Conservation (phyloP, 2,113 vertebrate species). For the Mungos mungo region DNA sequence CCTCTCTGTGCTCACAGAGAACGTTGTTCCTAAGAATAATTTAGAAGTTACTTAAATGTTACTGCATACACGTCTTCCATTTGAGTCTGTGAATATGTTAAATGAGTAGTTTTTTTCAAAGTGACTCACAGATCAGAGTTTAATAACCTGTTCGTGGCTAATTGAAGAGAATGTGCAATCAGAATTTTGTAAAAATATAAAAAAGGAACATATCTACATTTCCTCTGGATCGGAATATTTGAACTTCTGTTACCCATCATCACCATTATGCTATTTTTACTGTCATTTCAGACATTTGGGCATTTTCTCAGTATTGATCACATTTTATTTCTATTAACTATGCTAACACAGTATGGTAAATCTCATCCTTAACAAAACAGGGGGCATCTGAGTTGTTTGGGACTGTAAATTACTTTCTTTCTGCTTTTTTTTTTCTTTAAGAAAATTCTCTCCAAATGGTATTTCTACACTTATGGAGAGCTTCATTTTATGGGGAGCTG, state of each 20-base stretch:
- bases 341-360: background rate
- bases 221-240: background rate
- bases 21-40: background rate
- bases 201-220: background rate
- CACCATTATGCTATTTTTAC: background rate
- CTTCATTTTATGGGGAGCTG: background rate
- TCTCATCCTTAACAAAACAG: constrained; percentile 29
- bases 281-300: constrained; percentile 4
- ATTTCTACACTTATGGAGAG: background rate
- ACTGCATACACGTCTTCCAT: background rate
- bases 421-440: background rate
- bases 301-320: constrained; percentile 44
- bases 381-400: constrained; percentile 30
- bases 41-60: background rate
- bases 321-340: constrained; percentile 58
- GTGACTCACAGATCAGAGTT: background rate
- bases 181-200: background rate
- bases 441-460: constrained; percentile 52
- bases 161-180: background rate
- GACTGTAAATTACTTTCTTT: constrained; percentile 13
- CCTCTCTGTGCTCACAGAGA: background rate
- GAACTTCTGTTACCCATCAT: background rate
- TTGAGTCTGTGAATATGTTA: background rate
- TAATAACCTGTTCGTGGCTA: background rate
- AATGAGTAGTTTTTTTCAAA: background rate